phyloP scores from a whole-genome alignment of 2,113 vertebrate genomes.

The Caloenas nicobarica region DNA sequence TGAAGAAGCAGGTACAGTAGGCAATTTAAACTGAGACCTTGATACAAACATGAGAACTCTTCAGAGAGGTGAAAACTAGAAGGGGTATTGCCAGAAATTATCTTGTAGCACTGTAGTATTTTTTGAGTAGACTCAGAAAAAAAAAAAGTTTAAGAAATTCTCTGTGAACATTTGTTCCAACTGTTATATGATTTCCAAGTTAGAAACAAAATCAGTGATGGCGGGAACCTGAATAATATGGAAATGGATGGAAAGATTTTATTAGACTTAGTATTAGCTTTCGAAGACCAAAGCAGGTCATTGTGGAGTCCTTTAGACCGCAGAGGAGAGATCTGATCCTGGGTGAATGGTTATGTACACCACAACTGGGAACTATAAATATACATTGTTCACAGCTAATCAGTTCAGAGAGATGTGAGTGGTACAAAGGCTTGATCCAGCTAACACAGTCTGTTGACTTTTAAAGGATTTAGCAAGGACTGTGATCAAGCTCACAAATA shows the following conservation, averaged over 20 bases:
- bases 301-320: not conserved
- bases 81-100: not conserved
- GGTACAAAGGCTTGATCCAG: not conserved
- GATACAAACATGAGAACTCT: not conserved
- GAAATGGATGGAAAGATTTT: not conserved
- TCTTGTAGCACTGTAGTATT: not conserved
- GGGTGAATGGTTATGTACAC: not conserved
- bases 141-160: not conserved
- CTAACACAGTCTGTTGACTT: constrained; percentile 42
- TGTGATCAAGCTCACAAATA: constrained; percentile 11
- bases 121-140: not conserved
- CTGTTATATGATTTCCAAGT: not conserved
- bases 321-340: not conserved
- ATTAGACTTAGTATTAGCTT: not conserved
- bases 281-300: not conserved
- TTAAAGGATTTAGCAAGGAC: constrained; percentile 3
- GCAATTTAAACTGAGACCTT: not conserved
- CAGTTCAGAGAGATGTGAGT: not conserved
- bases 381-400: constrained; percentile 13
- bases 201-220: not conserved
- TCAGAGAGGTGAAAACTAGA: not conserved
- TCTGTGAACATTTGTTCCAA: not conserved
- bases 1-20: not conserved
- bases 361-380: constrained; percentile 27
- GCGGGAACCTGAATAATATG: not conserved